phyloP scores from a whole-genome alignment of 2,888 invertebrate genomes.

The Tribolium freemani region DNA sequence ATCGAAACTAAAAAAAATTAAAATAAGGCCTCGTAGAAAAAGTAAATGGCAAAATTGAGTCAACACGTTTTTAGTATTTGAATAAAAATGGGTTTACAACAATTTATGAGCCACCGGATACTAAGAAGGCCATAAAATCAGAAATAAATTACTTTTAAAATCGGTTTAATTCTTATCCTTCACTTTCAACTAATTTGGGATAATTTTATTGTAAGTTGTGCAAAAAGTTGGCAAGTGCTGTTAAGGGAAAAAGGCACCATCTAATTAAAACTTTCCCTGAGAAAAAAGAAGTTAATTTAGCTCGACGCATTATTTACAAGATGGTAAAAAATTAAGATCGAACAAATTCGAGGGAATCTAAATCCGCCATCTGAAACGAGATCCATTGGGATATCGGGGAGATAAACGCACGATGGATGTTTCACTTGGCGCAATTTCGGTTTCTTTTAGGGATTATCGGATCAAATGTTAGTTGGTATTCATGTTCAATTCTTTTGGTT shows the following conservation, averaged over 20 bases:
- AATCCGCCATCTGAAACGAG: slow-evolving; percentile 31
- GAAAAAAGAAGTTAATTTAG: slow-evolving; percentile 4
- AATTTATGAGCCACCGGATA: neutral
- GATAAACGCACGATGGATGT: slow-evolving; percentile 31
- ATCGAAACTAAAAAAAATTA: too few relatives aligned
- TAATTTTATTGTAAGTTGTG: slow-evolving; percentile 7
- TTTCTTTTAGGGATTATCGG: slow-evolving; percentile 27
- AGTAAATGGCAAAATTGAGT: too few relatives aligned
- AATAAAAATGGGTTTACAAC: too few relatives aligned
- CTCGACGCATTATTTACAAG: slow-evolving; percentile 1
- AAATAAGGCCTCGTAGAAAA: too few relatives aligned
- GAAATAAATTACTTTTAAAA: slow-evolving; percentile 8
- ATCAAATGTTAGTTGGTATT: slow-evolving; percentile 24
- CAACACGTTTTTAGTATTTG: too few relatives aligned
- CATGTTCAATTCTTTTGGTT: slow-evolving; percentile 13
- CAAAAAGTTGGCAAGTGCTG: neutral
- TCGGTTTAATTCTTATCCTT: neutral
- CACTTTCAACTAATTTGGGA: neutral
- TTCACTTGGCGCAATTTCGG: slow-evolving; percentile 24
- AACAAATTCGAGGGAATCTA: slow-evolving; percentile 37
- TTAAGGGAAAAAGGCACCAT: neutral
- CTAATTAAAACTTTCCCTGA: slow-evolving; percentile 3
- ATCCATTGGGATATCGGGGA: slow-evolving; percentile 36
- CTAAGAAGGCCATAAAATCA: slow-evolving; percentile 5
- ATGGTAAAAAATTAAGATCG: slow-evolving; percentile 12